phyloP scores from a whole-genome alignment of 1,140 invertebrate genomes.

The Drosophila tsacasi region DNA sequence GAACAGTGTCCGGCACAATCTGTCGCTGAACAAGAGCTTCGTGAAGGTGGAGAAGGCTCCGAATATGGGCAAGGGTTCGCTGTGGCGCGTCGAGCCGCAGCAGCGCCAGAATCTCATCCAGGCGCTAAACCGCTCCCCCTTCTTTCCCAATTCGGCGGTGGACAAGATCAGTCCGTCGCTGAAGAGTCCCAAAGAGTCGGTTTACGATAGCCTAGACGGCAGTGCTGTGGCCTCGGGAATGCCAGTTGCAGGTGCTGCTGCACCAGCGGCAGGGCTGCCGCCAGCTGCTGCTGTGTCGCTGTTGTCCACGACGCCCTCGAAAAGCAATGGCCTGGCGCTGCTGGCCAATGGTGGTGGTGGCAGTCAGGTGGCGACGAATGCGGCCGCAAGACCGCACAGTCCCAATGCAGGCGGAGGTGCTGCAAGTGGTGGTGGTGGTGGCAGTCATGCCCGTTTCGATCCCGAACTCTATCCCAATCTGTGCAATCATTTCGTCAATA shows the following conservation, averaged over 20 bases:
- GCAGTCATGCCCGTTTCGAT: slow-evolving; percentile 74
- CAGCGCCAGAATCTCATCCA: slow-evolving; percentile 94
- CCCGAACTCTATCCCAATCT: slow-evolving; percentile 78
- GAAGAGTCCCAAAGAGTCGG: slow-evolving; percentile 60
- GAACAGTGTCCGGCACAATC: slow-evolving; percentile 97
- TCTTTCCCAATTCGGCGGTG: slow-evolving; percentile 88
- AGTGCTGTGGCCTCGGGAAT: not conserved
- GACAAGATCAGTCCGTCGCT: slow-evolving; percentile 80
- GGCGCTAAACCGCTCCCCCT: slow-evolving; percentile 93
- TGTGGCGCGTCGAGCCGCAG: slow-evolving; percentile 97
- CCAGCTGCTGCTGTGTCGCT: slow-evolving; percentile 23
- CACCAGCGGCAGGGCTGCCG: not conserved
- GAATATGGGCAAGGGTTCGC: slow-evolving; percentile 96
- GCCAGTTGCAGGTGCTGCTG: not conserved
- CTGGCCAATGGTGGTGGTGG: slow-evolving; percentile 51
- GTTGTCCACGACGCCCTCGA: slow-evolving; percentile 39
- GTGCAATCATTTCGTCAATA: slow-evolving; percentile 76
- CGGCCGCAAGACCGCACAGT: slow-evolving; percentile 39
- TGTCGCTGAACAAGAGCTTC: slow-evolving; percentile 98
- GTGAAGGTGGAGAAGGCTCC: slow-evolving; percentile 97
- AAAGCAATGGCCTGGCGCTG: slow-evolving; percentile 46
- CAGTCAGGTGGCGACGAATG: slow-evolving; percentile 17
- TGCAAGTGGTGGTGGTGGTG: not conserved
- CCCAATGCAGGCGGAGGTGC: not conserved
- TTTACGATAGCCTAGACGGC: slow-evolving; percentile 59